Percentiles rank a stretch among this genome's conserved stretches.
phyloP scores from a whole-genome alignment of 2,888 invertebrate species.

The Cosmia pyralina region DNA sequence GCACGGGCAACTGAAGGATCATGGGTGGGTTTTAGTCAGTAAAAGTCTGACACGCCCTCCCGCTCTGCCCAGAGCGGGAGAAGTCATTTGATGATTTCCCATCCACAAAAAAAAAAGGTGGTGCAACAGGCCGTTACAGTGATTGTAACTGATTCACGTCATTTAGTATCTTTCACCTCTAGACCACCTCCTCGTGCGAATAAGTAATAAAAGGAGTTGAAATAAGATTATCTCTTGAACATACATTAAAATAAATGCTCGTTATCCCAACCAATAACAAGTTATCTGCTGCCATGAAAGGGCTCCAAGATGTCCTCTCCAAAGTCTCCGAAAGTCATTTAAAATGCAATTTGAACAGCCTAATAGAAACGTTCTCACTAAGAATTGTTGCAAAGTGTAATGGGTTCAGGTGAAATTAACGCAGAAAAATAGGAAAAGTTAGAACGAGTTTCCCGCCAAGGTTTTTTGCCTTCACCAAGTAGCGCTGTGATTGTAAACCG shows the following conservation, averaged over 20 bases:
- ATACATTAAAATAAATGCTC: slow-evolving; percentile 33
- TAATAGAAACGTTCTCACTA: slow-evolving; percentile 86
- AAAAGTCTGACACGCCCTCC: too few relatives aligned
- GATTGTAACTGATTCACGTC: neutral
- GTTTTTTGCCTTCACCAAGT: slow-evolving; percentile 86
- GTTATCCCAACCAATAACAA: slow-evolving; percentile 41
- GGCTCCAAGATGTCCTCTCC: slow-evolving; percentile 62
- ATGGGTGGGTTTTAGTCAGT: too few relatives aligned
- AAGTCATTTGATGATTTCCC: too few relatives aligned
- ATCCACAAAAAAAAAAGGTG: too few relatives aligned
- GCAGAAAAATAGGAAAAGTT: slow-evolving; percentile 91
- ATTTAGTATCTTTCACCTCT: slow-evolving; percentile 12
- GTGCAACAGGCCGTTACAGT: too few relatives aligned
- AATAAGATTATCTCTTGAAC: slow-evolving; percentile 10
- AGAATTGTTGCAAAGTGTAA: slow-evolving; percentile 90
- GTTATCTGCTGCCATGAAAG: slow-evolving; percentile 43
- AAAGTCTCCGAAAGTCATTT: slow-evolving; percentile 81
- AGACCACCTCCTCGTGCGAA: slow-evolving; percentile 6
- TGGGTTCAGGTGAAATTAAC: slow-evolving; percentile 90
- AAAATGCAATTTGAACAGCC: slow-evolving; percentile 88
- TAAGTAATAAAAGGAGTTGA: slow-evolving; percentile 10
- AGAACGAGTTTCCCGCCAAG: slow-evolving; percentile 88
- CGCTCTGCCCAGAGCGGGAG: too few relatives aligned
- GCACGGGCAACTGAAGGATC: too few relatives aligned
- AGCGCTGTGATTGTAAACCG: slow-evolving; percentile 90